Percentiles rank a stretch among this genome's conserved stretches.
phyloP scores from a whole-genome alignment of 2,888 invertebrate genomes.

The Exocentrus adspersus region DNA sequence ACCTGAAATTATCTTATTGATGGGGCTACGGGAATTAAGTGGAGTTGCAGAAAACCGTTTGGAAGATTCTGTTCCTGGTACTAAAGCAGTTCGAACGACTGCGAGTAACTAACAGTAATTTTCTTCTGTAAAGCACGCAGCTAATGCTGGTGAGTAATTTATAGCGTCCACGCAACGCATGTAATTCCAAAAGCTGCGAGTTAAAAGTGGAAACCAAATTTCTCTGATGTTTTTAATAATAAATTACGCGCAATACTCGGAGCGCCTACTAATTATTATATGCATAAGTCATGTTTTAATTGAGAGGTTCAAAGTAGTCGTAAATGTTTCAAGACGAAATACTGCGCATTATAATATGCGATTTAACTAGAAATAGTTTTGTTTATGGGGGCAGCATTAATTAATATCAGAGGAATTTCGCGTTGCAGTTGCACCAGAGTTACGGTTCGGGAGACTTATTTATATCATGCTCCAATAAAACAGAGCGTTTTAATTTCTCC shows the following conservation, averaged over 20 bases:
- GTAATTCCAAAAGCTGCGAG: slow-evolving; percentile 39
- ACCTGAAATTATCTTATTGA: too few species aligned
- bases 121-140: slow-evolving; percentile 4
- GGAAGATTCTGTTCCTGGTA: neutral
- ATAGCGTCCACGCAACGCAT: slow-evolving; percentile 41
- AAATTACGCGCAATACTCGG: slow-evolving; percentile 55
- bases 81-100: neutral
- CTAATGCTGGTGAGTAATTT: slow-evolving; percentile 26
- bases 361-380: slow-evolving; percentile 16
- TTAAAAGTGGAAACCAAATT: slow-evolving; percentile 51
- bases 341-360: slow-evolving; percentile 28
- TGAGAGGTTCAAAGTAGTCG: slow-evolving; percentile 54
- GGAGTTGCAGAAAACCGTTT: neutral
- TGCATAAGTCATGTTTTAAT: slow-evolving; percentile 58
- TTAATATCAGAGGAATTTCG: slow-evolving; percentile 21
- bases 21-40: neutral
- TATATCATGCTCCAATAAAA: neutral
- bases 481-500: neutral
- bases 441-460: neutral
- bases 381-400: slow-evolving; percentile 13
- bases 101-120: neutral
- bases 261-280: slow-evolving; percentile 57
- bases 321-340: slow-evolving; percentile 52
- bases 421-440: neutral
- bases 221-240: slow-evolving; percentile 57